Evolutionary conservation across 2,888 invertebrate species (phyloP).

Genomic region (Heliconius cydno): DNA sequence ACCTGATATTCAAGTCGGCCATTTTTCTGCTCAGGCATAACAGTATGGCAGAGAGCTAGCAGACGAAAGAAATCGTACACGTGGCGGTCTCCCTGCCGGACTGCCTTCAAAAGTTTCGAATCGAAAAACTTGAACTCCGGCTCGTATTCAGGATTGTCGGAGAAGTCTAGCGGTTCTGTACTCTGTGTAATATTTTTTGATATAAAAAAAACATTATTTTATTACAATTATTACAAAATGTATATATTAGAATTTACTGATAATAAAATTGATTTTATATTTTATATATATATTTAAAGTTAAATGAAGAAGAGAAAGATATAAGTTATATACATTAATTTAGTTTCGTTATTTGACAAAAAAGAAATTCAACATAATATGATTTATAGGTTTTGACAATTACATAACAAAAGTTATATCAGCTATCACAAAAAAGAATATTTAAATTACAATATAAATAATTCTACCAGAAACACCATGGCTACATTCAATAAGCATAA

Average conservation of each 20-base stretch:
- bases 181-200: constrained; percentile 76
- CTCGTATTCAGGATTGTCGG: constrained; percentile 96
- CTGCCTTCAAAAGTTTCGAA: constrained; percentile 91
- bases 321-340: not conserved
- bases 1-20: constrained; percentile 91
- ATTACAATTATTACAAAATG: too few species aligned
- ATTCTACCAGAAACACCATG: constrained; percentile 21
- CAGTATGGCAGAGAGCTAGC: constrained; percentile 98
- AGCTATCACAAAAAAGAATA: not conserved
- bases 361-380: not conserved
- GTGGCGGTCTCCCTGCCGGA: constrained; percentile 88
- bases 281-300: too few species aligned
- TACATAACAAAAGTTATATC: not conserved
- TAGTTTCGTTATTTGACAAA: not conserved
- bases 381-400: not conserved
- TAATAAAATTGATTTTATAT: not conserved
- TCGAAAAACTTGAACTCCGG: constrained; percentile 97
- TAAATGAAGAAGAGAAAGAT: not conserved
- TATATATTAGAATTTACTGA: not conserved
- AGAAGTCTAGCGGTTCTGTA: constrained; percentile 93
- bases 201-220: not conserved
- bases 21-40: constrained; percentile 97
- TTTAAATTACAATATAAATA: not conserved
- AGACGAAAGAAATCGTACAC: constrained; percentile 95
- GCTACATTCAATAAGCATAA: constrained; percentile 19